Evolutionary conservation across 2,888 invertebrate genomes (phyloP).

Genomic region (Homarus gammarus): DNA sequence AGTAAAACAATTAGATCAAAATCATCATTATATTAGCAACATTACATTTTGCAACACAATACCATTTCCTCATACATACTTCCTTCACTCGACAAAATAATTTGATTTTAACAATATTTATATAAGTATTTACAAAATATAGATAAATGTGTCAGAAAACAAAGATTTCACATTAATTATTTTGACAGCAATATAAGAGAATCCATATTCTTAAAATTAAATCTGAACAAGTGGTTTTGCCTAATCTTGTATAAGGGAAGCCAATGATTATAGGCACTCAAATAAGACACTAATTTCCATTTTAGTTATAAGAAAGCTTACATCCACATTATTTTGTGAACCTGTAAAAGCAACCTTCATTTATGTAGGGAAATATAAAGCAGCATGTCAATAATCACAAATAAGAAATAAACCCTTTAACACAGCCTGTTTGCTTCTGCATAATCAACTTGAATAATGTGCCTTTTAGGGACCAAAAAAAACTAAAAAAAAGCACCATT

Average conservation of each 20-base stretch:
- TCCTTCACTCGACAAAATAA: conserved; percentile 58
- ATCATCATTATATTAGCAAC: conserved; percentile 50
- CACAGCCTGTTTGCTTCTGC: conserved; percentile 34
- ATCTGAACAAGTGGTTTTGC: conserved; percentile 4
- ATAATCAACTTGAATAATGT: conserved; percentile 20
- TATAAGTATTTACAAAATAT: conserved; percentile 68
- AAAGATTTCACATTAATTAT: conserved; percentile 28
- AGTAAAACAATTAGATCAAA: not conserved
- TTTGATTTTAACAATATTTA: conserved; percentile 71
- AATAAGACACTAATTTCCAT: conserved; percentile 40
- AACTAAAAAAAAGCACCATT: conserved; percentile 10
- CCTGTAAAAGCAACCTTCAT: conserved; percentile 44
- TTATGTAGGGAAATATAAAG: conserved; percentile 37
- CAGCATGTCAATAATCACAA: conserved; percentile 21
- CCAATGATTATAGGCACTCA: conserved; percentile 40
- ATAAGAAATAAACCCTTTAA: conserved; percentile 19
- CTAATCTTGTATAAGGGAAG: conserved; percentile 9
- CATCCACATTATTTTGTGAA: conserved; percentile 32
- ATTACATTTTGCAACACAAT: conserved; percentile 60
- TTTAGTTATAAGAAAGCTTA: conserved; percentile 33
- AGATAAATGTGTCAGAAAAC: conserved; percentile 14
- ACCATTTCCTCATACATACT: conserved; percentile 57
- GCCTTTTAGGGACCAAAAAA: conserved; percentile 23
- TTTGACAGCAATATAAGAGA: conserved; percentile 41
- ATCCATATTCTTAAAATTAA: not conserved